phyloP scores from a whole-genome alignment of 2,888 invertebrate genomes.

The Hemicrepidius hirtus region DNA sequence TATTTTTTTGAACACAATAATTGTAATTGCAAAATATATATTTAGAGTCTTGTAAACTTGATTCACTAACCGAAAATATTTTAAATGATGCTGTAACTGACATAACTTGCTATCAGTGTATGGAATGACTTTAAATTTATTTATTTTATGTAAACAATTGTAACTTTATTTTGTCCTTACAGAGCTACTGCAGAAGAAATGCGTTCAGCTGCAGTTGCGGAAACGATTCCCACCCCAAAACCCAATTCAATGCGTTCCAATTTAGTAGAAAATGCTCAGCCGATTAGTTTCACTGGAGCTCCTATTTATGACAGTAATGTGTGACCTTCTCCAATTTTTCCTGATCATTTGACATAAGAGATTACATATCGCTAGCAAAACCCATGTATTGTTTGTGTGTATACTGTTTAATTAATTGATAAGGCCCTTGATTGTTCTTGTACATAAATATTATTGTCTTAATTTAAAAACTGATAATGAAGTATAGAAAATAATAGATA shows the following conservation, averaged over 20 bases:
- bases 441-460: constrained; percentile 12
- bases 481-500: not conserved
- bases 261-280: constrained; percentile 88
- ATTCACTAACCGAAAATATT: too few species aligned
- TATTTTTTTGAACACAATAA: too few species aligned
- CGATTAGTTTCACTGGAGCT: constrained; percentile 83
- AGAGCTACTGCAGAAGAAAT: constrained; percentile 89
- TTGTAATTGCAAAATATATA: too few species aligned
- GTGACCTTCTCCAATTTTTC: constrained; percentile 69
- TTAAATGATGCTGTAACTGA: too few species aligned
- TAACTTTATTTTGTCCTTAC: constrained; percentile 58
- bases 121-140: too few species aligned
- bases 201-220: constrained; percentile 80
- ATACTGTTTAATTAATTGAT: constrained; percentile 1
- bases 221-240: constrained; percentile 50
- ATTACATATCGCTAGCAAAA: constrained; percentile 42
- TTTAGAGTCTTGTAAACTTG: too few species aligned
- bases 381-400: constrained; percentile 6
- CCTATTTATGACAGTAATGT: constrained; percentile 81
- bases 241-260: constrained; percentile 79
- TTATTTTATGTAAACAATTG: too few species aligned
- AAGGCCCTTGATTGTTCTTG: constrained; percentile 8
- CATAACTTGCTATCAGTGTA: too few species aligned
- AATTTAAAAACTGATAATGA: not conserved
- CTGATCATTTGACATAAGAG: constrained; percentile 21